Conservation (phyloP, 2,113 vertebrate species). For the Scomber colias region DNA sequence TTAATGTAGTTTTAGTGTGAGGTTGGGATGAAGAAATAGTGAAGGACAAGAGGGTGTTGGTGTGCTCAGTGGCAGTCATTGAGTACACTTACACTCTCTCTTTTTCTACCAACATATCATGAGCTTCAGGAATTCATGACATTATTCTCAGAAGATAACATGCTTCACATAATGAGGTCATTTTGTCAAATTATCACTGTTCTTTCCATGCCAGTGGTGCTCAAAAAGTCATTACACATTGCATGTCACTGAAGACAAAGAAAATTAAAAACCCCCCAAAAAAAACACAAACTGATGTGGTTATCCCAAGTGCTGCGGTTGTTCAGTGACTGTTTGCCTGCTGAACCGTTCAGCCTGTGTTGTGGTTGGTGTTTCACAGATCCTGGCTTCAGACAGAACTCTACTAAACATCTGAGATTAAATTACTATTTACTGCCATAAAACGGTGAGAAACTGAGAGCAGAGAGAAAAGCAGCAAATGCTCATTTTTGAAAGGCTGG, state of each 20-base stretch:
- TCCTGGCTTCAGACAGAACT: not conserved
- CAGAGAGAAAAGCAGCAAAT: too few species aligned
- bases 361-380: constrained; percentile 7
- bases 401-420: not conserved
- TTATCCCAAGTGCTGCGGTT: constrained; percentile 14
- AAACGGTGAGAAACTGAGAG: not conserved
- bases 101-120: not conserved
- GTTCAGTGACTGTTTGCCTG: constrained; percentile 18
- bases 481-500: too few species aligned
- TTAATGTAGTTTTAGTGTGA: too few species aligned
- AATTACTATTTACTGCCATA: not conserved
- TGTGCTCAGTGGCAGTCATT: not conserved
- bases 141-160: not conserved
- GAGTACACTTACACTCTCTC: not conserved
- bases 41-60: too few species aligned
- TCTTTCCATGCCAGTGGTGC: constrained; percentile 21
- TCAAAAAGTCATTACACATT: constrained; percentile 29
- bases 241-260: constrained; percentile 3
- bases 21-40: too few species aligned
- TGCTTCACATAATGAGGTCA: constrained; percentile 11
- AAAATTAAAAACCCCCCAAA: not conserved
- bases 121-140: not conserved
- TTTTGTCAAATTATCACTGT: constrained; percentile 26
- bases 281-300: constrained; percentile 29
- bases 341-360: constrained; percentile 34